Conservation (phyloP, 2,797 vertebrate genomes). For the Geotrypetes seraphini region DNA sequence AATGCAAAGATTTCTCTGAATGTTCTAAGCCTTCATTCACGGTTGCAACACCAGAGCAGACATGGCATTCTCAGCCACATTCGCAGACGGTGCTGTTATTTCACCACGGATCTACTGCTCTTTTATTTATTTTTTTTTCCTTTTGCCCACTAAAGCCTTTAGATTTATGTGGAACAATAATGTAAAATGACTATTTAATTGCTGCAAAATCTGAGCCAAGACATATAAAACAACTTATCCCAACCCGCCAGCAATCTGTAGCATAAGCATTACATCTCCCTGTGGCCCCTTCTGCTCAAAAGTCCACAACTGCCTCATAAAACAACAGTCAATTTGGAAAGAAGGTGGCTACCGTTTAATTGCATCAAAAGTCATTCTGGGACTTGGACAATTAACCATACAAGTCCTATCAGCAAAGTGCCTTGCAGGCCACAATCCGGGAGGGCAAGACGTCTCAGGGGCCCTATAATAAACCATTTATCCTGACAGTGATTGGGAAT, state of each 20-base stretch:
- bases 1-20: not conserved
- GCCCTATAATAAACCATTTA: conserved; percentile 2
- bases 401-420: conserved; percentile 13
- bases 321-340: conserved; percentile 2
- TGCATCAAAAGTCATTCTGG: no score
- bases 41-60: not conserved
- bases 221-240: conserved; percentile 6
- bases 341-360: no score
- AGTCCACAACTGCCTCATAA: conserved; percentile 2
- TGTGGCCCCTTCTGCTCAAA: conserved; percentile 1
- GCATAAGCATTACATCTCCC: not conserved
- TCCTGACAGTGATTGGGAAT: conserved; percentile 2
- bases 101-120: not conserved
- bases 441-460: not conserved
- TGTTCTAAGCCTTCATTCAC: not conserved
- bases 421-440: not conserved
- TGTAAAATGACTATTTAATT: conserved; percentile 1
- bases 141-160: conserved; percentile 5
- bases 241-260: conserved; percentile 3
- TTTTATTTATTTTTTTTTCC: no score
- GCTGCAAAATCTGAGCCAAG: conserved; percentile 11
- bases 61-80: not conserved
- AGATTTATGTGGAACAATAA: conserved; percentile 8
- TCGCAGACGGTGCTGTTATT: conserved; percentile 2
- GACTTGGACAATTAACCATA: conserved; percentile 2